Conservation (phyloP, 2,888 invertebrate genomes). For the Thymelicus lineola region DNA sequence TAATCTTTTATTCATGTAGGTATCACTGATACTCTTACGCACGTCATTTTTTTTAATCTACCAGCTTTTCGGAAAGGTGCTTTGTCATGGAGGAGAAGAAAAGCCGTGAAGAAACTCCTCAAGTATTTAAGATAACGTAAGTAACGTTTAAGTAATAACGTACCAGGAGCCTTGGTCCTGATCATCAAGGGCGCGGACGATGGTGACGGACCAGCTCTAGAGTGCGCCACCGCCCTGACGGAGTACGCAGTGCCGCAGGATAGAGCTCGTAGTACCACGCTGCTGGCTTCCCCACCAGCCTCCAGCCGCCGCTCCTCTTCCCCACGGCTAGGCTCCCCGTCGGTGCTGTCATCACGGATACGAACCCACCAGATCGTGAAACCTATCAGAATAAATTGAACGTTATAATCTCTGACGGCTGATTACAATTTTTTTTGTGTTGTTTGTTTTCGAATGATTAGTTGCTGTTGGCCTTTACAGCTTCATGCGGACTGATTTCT, state of each 20-base stretch:
- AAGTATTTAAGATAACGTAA: no score
- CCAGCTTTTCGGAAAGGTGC: no score
- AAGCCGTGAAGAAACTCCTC: no score
- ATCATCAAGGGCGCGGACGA: slow-evolving; percentile 69
- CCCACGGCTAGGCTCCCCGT: slow-evolving; percentile 60
- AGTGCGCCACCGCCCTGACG: slow-evolving; percentile 74
- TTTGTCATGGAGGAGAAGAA: no score
- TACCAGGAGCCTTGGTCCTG: slow-evolving; percentile 78
- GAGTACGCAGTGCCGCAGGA: slow-evolving; percentile 77
- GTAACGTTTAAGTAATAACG: no score
- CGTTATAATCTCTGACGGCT: background rate
- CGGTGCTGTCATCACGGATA: slow-evolving; percentile 69
- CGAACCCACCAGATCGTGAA: slow-evolving; percentile 78
- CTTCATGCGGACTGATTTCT: no score
- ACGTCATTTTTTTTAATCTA: no score
- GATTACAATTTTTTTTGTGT: no score
- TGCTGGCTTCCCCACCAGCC: slow-evolving; percentile 70
- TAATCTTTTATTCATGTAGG: no score
- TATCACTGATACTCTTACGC: no score
- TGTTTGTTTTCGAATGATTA: no score
- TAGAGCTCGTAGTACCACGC: slow-evolving; percentile 67
- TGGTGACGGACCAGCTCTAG: slow-evolving; percentile 71
- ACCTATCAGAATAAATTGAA: slow-evolving; percentile 51
- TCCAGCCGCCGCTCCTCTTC: slow-evolving; percentile 70
- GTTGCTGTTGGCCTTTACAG: no score